phyloP scores from a whole-genome alignment of 2,888 invertebrate species.

The Sphinx pinastri region DNA sequence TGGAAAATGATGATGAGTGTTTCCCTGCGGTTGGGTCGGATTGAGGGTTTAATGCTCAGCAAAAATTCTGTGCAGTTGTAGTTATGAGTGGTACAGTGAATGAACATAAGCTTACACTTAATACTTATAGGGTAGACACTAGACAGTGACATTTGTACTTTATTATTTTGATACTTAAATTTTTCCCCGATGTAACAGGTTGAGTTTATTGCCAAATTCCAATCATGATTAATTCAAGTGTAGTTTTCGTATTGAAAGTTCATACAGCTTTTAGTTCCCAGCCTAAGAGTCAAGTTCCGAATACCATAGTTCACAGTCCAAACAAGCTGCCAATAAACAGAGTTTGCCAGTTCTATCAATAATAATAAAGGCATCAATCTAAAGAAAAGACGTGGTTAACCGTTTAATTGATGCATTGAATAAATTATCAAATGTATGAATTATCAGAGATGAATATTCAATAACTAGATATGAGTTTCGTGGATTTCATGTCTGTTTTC shows the following conservation, averaged over 20 bases:
- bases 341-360: too few species aligned
- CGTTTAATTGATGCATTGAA: conserved; percentile 1
- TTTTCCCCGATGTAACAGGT: too few species aligned
- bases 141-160: not conserved
- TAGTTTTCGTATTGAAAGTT: too few species aligned
- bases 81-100: not conserved
- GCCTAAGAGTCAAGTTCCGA: too few species aligned
- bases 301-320: too few species aligned
- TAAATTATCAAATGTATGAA: conserved; percentile 5
- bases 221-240: too few species aligned
- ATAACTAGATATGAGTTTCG: not conserved
- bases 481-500: conserved; percentile 6
- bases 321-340: too few species aligned
- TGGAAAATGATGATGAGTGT: conserved; percentile 28
- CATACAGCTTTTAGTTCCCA: too few species aligned
- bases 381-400: not conserved
- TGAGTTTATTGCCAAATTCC: too few species aligned
- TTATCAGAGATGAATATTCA: conserved; percentile 13
- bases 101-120: not conserved
- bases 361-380: not conserved
- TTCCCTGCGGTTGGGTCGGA: conserved; percentile 13
- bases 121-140: not conserved
- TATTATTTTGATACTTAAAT: not conserved
- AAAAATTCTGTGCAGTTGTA: not conserved
- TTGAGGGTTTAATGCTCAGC: not conserved